phyloP scores from a whole-genome alignment of 2,113 vertebrate genomes.

The Sander lucioperca region DNA sequence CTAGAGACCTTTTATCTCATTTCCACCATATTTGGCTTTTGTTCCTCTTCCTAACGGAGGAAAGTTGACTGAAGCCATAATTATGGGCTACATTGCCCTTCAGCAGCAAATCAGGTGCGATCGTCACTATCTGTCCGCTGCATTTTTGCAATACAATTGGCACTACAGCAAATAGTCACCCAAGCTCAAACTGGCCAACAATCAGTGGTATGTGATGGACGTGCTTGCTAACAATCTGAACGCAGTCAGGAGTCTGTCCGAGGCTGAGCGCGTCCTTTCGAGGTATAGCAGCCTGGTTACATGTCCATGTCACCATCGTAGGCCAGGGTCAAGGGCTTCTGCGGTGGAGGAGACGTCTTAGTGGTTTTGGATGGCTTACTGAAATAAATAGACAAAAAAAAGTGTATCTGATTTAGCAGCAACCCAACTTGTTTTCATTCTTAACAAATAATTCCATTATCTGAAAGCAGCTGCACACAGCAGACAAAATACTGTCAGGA shows the following conservation, averaged over 20 bases:
- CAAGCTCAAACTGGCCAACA: conserved; percentile 6
- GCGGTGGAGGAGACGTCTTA: conserved; percentile 89
- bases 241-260: conserved; percentile 26
- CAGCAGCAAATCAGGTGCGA: conserved; percentile 40
- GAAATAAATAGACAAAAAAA: conserved; percentile 65
- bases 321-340: conserved; percentile 96
- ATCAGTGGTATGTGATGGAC: conserved; percentile 23
- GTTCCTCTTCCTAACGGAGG: conserved; percentile 13
- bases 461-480: conserved; percentile 58
- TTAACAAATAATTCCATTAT: conserved; percentile 63
- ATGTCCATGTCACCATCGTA: conserved; percentile 97
- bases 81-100: conserved; percentile 7
- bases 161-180: conserved; percentile 11
- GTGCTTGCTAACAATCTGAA: conserved; percentile 38
- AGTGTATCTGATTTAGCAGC: conserved; percentile 42
- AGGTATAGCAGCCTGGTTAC: conserved; percentile 82
- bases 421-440: conserved; percentile 45
- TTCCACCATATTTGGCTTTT: conserved; percentile 16
- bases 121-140: background rate
- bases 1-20: conserved; percentile 9
- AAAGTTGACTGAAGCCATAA: conserved; percentile 18
- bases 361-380: conserved; percentile 91
- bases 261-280: conserved; percentile 36
- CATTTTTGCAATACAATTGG: conserved; percentile 5
- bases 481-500: conserved; percentile 41